These are phyloP conservation scores for Rhizoglyphus robini DNA, from an alignment of 1,140 invertebrate species.

Conservation along the genomic window DNA sequence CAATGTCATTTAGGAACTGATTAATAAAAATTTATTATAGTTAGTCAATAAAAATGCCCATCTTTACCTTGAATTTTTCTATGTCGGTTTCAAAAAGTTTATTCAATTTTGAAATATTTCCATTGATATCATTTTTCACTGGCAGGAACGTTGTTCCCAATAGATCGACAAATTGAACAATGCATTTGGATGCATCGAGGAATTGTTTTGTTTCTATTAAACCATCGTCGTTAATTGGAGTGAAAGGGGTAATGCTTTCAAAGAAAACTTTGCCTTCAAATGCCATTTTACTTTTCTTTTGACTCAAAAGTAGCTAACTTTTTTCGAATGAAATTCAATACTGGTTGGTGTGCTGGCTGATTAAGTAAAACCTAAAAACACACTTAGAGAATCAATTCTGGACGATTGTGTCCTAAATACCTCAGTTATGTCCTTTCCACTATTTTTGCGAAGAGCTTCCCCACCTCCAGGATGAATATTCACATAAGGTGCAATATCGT, in stretches of 20 bases:
- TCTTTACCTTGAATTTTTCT: neutral
- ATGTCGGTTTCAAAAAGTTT: neutral
- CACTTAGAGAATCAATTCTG: neutral
- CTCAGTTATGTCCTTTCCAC: constrained; percentile 4
- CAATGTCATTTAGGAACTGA: constrained; percentile 8
- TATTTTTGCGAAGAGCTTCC: neutral
- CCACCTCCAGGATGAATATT: constrained; percentile 3
- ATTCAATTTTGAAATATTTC: constrained; percentile 14
- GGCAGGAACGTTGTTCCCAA: constrained; percentile 9
- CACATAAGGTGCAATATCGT: neutral
- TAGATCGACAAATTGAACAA: constrained; percentile 19
- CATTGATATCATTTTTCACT: constrained; percentile 17
- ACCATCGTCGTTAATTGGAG: neutral
- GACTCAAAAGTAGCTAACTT: neutral
- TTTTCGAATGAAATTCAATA: neutral
- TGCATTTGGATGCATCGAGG: constrained; percentile 10
- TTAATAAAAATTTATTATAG: neutral
- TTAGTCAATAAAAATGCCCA: neutral
- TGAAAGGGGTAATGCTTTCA: constrained; percentile 1
- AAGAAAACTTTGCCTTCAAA: neutral
- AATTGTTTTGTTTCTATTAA: constrained; percentile 5
- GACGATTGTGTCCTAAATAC: neutral
- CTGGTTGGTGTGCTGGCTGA: constrained; percentile 4
- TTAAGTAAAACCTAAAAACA: neutral
- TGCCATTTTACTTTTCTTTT: neutral